A percentile compares a stretch with the other conserved stretches of the same genome.
phyloP scores from a whole-genome alignment of 1,140 invertebrate species.

The Hyles euphorbiae region DNA sequence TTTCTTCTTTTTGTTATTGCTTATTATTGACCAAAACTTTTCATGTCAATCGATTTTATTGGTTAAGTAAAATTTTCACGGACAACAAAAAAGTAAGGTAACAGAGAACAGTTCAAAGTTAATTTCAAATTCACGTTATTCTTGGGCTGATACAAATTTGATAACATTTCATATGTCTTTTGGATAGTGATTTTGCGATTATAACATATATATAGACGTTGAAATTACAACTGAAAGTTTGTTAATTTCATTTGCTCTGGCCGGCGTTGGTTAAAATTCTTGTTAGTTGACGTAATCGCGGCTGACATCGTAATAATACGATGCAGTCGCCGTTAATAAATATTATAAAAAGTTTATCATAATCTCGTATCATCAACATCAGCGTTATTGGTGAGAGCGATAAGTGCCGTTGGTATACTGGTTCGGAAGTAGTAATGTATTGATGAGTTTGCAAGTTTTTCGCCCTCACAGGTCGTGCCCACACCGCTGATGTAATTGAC shows the following conservation, averaged over 20 bases:
- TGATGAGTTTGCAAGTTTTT: conserved; percentile 12
- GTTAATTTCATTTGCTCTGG: background rate
- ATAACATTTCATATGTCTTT: too few relatives aligned
- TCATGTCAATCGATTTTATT: too few relatives aligned
- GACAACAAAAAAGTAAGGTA: too few relatives aligned
- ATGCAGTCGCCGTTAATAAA: conserved; percentile 32
- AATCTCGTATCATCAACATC: too few relatives aligned
- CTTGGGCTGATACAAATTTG: too few relatives aligned
- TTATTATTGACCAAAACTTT: too few relatives aligned
- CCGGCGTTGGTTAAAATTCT: conserved; percentile 18
- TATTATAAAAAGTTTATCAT: conserved; percentile 13
- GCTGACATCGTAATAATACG: conserved; percentile 41
- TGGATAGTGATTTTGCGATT: too few relatives aligned
- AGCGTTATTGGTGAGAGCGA: background rate
- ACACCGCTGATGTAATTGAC: conserved; percentile 20
- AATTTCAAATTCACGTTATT: too few relatives aligned
- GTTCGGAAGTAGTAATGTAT: conserved; percentile 6
- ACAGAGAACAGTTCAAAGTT: too few relatives aligned
- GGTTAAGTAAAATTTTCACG: too few relatives aligned
- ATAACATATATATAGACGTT: too few relatives aligned
- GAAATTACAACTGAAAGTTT: background rate
- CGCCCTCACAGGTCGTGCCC: background rate
- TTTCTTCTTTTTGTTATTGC: too few relatives aligned
- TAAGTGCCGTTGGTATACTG: conserved; percentile 4
- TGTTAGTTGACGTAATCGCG: conserved; percentile 40